Evolutionary conservation across 2,113 vertebrate genomes (phyloP).

Genomic region (Zapus hudsonius): DNA sequence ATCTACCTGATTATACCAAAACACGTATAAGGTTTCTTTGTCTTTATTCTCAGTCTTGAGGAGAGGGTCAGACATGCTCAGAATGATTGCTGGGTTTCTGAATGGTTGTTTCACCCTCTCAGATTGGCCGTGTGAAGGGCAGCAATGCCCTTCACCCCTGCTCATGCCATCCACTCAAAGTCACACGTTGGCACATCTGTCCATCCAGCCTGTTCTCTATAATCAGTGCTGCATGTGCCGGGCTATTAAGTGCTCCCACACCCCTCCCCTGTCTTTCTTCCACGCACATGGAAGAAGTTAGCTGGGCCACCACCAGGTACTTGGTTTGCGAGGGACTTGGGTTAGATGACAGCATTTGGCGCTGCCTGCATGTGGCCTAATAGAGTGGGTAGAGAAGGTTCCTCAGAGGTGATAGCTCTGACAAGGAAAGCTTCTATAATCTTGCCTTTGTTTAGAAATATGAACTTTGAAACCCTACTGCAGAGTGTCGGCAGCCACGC

Average conservation of each 20-base stretch:
- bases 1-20: not conserved
- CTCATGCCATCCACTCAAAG: accelerated
- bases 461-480: constrained; percentile 83
- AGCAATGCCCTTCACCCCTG: not conserved
- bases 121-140: not conserved
- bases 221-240: not conserved
- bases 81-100: not conserved
- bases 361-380: constrained; percentile 74
- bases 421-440: constrained; percentile 83
- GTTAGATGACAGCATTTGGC: constrained; percentile 8
- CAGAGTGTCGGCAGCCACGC: constrained; percentile 83
- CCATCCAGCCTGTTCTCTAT: not conserved
- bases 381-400: constrained; percentile 79
- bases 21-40: not conserved
- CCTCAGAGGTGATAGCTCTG: constrained; percentile 75
- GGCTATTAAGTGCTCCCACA: not conserved
- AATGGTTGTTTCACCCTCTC: not conserved
- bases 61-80: not conserved
- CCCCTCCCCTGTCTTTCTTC: not conserved
- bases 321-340: constrained; percentile 31
- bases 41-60: not conserved
- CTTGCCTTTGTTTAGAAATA: constrained; percentile 86
- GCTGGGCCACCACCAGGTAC: constrained; percentile 42
- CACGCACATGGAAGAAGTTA: not conserved
- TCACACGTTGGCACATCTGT: not conserved